A percentile compares a stretch with the other conserved stretches of the same genome.
Evolutionary conservation across 1,140 invertebrate species (phyloP).

Genomic region (Drosophila nigromelanica): DNA sequence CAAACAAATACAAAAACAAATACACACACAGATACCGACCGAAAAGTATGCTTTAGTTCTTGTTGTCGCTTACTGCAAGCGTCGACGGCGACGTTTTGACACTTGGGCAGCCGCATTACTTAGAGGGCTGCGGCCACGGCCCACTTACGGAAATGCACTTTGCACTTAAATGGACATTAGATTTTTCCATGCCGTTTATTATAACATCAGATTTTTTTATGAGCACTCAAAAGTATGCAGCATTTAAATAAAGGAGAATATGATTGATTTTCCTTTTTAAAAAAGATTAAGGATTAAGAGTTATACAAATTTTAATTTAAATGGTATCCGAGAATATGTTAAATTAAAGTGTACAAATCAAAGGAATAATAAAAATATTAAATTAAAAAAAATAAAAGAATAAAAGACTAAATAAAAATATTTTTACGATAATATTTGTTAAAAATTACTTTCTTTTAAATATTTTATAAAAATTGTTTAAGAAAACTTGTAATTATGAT

Average conservation of each 20-base stretch:
- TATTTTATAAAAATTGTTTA: no score
- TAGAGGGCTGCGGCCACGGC: conserved; percentile 44
- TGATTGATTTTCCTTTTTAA: background rate
- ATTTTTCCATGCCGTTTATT: conserved; percentile 32
- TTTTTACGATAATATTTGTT: background rate
- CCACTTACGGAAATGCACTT: conserved; percentile 67
- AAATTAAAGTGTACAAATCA: background rate
- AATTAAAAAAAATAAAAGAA: background rate
- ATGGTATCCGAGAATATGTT: no score
- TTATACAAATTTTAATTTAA: no score
- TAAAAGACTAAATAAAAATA: background rate
- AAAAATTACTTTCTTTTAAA: no score
- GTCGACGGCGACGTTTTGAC: conserved; percentile 60
- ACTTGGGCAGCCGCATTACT: conserved; percentile 69
- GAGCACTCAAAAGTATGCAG: conserved; percentile 6
- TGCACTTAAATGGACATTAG: conserved; percentile 43
- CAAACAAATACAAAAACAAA: conserved; percentile 11
- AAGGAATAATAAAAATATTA: background rate
- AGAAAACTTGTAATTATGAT: no score
- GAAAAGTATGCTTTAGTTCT: conserved; percentile 62
- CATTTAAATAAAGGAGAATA: conserved; percentile 1
- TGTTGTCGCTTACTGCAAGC: conserved; percentile 21
- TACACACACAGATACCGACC: conserved; percentile 26
- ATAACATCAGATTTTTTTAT: conserved; percentile 1
- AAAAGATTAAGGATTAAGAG: no score